A percentile compares a stretch with the other conserved stretches of the same genome.
Conservation (phyloP, 35 echinoderm and acorn worm genomes). For the Apostichopus japonicus region DNA sequence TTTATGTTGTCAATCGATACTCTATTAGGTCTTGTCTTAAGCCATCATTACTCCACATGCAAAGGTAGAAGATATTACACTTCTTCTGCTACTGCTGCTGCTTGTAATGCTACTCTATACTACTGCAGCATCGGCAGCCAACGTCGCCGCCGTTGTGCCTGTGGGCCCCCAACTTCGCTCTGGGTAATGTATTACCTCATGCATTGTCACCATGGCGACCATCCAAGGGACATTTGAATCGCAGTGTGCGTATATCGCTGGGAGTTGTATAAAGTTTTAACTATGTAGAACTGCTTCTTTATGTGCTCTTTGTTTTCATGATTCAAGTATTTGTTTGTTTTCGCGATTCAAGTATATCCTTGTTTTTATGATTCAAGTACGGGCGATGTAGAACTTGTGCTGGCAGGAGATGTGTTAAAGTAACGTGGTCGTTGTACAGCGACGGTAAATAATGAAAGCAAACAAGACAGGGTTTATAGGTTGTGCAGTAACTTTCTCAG, state of each 20-base stretch:
- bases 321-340: no score
- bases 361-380: no score
- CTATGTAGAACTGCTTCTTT: not conserved
- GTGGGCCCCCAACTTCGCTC: slow-evolving; percentile 40
- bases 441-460: no score
- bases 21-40: slow-evolving; percentile 40
- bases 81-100: not conserved
- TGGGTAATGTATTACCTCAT: slow-evolving; percentile 43
- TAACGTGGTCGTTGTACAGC: no score
- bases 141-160: not conserved
- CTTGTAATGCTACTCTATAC: not conserved
- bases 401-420: no score
- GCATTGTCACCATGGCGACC: slow-evolving; percentile 18
- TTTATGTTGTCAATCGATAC: slow-evolving; percentile 40
- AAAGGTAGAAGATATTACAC: slow-evolving; percentile 26
- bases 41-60: slow-evolving; percentile 30
- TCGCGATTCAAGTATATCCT: no score
- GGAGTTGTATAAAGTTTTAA: not conserved
- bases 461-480: no score
- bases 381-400: no score
- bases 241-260: slow-evolving; percentile 8
- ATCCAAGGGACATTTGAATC: slow-evolving; percentile 41
- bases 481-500: no score
- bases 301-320: no score
- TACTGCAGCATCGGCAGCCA: not conserved